Percentiles rank a stretch among this genome's conserved stretches.
Evolutionary conservation across 2,797 vertebrate genomes (phyloP).

Genomic region (Schizopygopsis pylzovi): DNA sequence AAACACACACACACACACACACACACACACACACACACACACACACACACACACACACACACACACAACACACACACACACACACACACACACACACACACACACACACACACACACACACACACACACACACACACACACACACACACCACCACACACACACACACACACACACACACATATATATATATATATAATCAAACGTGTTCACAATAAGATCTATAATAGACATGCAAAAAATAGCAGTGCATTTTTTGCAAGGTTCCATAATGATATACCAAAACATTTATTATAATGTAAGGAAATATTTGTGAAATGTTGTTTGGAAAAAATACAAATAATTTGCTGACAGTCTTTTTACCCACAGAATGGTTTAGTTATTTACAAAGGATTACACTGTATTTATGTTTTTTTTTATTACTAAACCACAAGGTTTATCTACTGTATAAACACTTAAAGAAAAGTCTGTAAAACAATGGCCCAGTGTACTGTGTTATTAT

Average conservation of each 20-base stretch:
- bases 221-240: not conserved
- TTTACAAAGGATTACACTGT: not conserved
- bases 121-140: too few species aligned
- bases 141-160: too few species aligned
- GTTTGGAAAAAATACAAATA: too few species aligned
- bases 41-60: too few species aligned
- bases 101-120: too few species aligned
- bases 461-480: too few species aligned
- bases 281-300: not conserved
- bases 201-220: not conserved
- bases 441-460: too few species aligned
- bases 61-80: too few species aligned
- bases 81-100: too few species aligned
- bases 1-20: too few species aligned
- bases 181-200: not conserved
- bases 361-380: not conserved
- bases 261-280: not conserved
- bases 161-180: too few species aligned
- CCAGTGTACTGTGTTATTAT: not conserved
- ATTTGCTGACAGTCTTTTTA: not conserved
- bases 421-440: not conserved
- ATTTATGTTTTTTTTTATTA: not conserved
- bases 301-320: not conserved
- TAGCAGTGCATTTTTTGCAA: not conserved
- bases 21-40: too few species aligned